Percentiles rank a stretch among this genome's conserved stretches.
These are phyloP conservation scores for Redunca redunca DNA, from an alignment of 2,113 vertebrate species.

Conservation along the genomic window DNA sequence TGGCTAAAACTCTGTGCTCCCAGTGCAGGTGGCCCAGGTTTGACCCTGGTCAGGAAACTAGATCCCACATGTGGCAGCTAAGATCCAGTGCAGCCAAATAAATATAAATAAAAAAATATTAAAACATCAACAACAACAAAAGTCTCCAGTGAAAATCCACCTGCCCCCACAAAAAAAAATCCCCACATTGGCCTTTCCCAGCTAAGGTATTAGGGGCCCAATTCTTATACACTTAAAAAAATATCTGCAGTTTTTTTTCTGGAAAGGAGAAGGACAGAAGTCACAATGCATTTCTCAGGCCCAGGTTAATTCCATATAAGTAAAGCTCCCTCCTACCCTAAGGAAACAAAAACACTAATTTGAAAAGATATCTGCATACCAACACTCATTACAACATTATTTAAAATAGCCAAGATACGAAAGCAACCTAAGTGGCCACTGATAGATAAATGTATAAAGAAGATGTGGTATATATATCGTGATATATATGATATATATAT, in stretches of 20 bases:
- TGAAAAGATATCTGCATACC: not conserved
- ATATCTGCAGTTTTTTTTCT: not conserved
- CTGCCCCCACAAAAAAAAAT: not conserved
- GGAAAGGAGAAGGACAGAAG: not conserved
- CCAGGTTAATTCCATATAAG: not conserved
- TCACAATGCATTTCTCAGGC: not conserved
- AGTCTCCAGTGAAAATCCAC: not conserved
- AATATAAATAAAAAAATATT: not conserved
- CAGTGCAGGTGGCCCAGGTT: not conserved
- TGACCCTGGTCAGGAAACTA: not conserved
- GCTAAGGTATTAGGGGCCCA: not conserved
- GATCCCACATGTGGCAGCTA: not conserved
- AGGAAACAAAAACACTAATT: not conserved
- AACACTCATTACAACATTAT: not conserved
- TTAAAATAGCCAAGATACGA: not conserved
- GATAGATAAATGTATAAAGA: not conserved
- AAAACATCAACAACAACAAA: not conserved
- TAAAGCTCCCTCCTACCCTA: not conserved
- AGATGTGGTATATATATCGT: not conserved
- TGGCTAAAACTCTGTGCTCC: not conserved
- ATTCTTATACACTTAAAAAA: not conserved
- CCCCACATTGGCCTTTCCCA: not conserved
- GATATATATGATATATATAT: not conserved
- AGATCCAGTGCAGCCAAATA: not conserved
- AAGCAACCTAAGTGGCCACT: not conserved